These are phyloP conservation scores for Lasioglossum calceatum DNA, from an alignment of 2,888 invertebrate species.

Conservation along the genomic window DNA sequence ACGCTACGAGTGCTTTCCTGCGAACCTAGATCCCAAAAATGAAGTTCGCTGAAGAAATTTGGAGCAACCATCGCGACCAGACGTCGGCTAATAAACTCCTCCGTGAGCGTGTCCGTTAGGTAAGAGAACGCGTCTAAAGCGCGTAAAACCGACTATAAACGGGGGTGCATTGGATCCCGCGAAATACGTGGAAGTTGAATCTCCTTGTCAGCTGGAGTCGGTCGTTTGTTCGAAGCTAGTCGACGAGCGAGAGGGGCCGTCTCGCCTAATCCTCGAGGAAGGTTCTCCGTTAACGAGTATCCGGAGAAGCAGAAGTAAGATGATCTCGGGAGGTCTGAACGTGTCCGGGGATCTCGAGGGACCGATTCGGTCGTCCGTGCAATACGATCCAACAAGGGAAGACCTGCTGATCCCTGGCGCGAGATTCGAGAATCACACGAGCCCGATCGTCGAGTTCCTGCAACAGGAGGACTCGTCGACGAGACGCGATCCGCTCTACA, in stretches of 20 bases:
- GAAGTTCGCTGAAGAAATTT: slow-evolving; percentile 3
- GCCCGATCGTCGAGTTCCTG: slow-evolving; percentile 32
- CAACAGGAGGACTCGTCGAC: slow-evolving; percentile 28
- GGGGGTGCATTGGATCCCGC: not conserved
- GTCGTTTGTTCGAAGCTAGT: not conserved
- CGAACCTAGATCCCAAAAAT: not conserved
- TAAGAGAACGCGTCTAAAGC: too few relatives aligned
- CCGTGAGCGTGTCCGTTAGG: not conserved
- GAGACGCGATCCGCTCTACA: slow-evolving; percentile 82
- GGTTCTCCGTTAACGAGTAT: not conserved
- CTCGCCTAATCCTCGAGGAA: not conserved
- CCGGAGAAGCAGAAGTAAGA: not conserved
- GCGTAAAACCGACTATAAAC: too few relatives aligned
- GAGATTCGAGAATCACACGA: slow-evolving; percentile 49
- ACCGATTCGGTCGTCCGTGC: not conserved
- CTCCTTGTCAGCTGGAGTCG: not conserved
- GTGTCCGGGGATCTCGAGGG: not conserved
- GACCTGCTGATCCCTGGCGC: not conserved
- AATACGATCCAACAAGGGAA: not conserved
- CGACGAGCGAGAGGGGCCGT: not conserved
- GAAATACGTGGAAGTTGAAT: not conserved
- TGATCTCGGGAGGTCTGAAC: slow-evolving; percentile 19
- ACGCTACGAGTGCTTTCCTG: not conserved
- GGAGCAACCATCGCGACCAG: too few relatives aligned
- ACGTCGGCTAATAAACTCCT: not conserved